Evolutionary conservation across 2,113 vertebrate genomes (phyloP).

Genomic region (Zosterops japonicus): DNA sequence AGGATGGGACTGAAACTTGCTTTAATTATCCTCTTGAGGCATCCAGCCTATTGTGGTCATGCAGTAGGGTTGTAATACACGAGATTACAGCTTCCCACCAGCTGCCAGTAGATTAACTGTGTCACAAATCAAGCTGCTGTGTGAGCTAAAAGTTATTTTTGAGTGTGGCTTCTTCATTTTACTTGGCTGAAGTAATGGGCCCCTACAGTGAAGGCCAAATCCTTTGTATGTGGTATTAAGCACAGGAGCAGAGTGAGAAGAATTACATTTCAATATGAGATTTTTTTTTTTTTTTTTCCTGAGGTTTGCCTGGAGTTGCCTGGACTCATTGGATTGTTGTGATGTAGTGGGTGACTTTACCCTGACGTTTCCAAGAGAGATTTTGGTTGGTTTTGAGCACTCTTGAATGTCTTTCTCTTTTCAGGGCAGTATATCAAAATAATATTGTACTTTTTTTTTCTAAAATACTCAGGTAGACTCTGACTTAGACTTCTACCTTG

Average conservation of each 20-base stretch:
- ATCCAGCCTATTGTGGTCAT: not conserved
- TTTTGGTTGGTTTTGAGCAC: rapidly evolving
- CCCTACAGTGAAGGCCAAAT: not conserved
- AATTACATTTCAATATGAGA: not conserved
- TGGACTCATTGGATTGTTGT: not conserved
- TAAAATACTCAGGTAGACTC: not conserved
- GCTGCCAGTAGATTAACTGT: not conserved
- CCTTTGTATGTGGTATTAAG: not conserved
- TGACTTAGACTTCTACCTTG: not conserved
- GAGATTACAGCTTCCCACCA: not conserved
- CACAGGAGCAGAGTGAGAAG: not conserved
- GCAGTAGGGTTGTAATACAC: not conserved
- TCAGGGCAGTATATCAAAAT: not conserved
- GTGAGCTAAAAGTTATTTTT: slow-evolving; percentile 1
- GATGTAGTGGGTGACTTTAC: not conserved
- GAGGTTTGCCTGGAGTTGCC: not conserved
- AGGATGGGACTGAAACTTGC: not conserved
- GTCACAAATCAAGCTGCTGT: not conserved
- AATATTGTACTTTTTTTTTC: not conserved
- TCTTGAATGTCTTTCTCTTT: not conserved
- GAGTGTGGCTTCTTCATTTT: not conserved
- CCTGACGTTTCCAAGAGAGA: not conserved
- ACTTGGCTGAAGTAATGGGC: not conserved
- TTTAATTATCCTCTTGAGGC: not conserved
- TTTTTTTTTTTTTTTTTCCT: not conserved